Conservation (phyloP, 2,797 vertebrate genomes). For the Enteromius treurensis region DNA sequence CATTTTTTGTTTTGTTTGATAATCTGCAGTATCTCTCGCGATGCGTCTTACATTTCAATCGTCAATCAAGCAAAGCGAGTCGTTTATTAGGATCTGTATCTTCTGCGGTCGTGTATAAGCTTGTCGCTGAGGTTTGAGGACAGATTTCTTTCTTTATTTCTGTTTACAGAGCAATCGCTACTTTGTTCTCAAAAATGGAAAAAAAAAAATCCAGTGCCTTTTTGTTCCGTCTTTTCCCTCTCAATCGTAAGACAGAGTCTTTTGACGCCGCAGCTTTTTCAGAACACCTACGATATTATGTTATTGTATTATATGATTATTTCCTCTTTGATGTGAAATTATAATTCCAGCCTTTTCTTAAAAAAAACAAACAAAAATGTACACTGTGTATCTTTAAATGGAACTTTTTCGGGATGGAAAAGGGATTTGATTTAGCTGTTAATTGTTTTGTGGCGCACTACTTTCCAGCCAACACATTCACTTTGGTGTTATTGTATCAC, state of each 20-base stretch:
- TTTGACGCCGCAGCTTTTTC: neutral
- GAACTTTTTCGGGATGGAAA: constrained; percentile 49
- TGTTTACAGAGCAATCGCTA: constrained; percentile 39
- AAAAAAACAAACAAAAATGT: constrained; percentile 5
- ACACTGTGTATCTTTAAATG: constrained; percentile 58
- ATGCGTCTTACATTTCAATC: constrained; percentile 9
- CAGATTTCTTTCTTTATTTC: neutral
- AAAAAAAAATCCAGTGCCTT: constrained; percentile 50
- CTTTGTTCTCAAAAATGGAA: constrained; percentile 9
- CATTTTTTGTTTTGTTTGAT: neutral
- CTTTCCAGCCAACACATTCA: constrained; percentile 48
- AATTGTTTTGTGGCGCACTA: constrained; percentile 49
- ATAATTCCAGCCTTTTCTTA: constrained; percentile 41
- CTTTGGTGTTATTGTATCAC: constrained; percentile 46
- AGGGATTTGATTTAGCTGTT: constrained; percentile 49
- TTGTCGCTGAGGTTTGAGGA: neutral
- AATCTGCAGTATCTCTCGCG: neutral
- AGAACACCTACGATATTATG: constrained; percentile 38
- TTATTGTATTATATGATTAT: constrained; percentile 31
- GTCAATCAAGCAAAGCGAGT: neutral
- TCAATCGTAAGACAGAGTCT: constrained; percentile 12
- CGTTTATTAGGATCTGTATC: neutral
- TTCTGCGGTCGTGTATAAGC: neutral
- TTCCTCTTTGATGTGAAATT: constrained; percentile 47
- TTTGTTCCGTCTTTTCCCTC: neutral